Evolutionary conservation across 2,797 vertebrate species (phyloP).

Genomic region (Sebastes diaconus): DNA sequence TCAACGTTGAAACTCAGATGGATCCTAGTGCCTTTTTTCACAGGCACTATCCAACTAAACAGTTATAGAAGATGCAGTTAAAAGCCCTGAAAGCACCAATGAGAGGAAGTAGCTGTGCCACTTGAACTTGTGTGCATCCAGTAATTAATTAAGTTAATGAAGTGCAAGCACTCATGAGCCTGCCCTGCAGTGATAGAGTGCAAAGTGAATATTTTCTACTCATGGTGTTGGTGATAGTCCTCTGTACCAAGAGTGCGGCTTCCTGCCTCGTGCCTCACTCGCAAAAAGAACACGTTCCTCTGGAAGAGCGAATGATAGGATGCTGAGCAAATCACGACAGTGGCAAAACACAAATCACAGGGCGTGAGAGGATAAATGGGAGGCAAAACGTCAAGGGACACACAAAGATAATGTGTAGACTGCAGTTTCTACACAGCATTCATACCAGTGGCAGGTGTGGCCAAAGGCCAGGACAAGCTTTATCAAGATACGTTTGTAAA

Average conservation of each 20-base stretch:
- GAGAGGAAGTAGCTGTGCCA: slow-evolving; percentile 18
- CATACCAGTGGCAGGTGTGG: not conserved
- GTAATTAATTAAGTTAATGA: slow-evolving; percentile 69
- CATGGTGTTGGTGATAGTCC: slow-evolving; percentile 14
- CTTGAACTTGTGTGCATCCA: slow-evolving; percentile 53
- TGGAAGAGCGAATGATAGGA: slow-evolving; percentile 19
- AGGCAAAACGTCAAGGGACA: not conserved
- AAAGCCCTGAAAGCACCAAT: slow-evolving; percentile 34
- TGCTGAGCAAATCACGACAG: slow-evolving; percentile 24
- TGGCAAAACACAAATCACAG: slow-evolving; percentile 27
- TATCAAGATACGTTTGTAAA: not conserved
- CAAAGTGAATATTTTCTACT: slow-evolving; percentile 43
- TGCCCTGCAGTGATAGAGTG: slow-evolving; percentile 39
- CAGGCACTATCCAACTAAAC: slow-evolving; percentile 7
- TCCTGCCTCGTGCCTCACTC: slow-evolving; percentile 6
- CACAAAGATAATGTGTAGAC: not conserved
- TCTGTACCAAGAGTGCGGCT: not conserved
- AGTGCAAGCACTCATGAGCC: slow-evolving; percentile 49
- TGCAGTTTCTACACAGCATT: not conserved
- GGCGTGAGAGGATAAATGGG: slow-evolving; percentile 13
- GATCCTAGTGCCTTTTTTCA: not conserved
- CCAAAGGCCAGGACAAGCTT: not conserved
- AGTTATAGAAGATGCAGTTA: slow-evolving; percentile 24
- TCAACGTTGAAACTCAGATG: not conserved
- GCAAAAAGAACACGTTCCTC: slow-evolving; percentile 10